Percentiles rank a stretch among this genome's conserved stretches.
Evolutionary conservation across 2,113 vertebrate species (phyloP).

Genomic region (Psilopsiagon aymara): DNA sequence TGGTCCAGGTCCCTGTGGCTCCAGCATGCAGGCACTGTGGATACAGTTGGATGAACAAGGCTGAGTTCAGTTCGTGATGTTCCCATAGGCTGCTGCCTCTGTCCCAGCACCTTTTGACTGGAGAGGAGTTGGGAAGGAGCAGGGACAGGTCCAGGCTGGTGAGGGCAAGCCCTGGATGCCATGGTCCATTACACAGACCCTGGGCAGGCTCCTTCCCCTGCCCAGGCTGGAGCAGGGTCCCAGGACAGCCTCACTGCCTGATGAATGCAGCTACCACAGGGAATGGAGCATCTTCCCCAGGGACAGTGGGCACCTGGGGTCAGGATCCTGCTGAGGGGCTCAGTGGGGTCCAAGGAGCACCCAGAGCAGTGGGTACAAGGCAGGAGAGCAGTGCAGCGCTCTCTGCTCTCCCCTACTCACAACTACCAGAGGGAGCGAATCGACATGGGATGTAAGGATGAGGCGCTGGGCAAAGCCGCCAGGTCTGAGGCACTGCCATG

Average conservation of each 20-base stretch:
- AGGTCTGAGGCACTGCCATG: neutral
- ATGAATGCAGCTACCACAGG: neutral
- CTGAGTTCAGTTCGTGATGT: neutral
- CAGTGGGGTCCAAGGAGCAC: fast-evolving
- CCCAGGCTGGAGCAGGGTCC: neutral
- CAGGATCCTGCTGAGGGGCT: neutral
- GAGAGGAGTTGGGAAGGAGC: neutral
- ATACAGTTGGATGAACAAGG: neutral
- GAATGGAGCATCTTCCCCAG: neutral
- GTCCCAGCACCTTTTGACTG: neutral
- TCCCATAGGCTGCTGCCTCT: neutral
- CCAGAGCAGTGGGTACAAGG: neutral
- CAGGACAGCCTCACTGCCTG: neutral
- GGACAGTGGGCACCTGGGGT: neutral
- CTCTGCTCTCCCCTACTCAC: neutral
- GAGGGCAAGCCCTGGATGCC: neutral
- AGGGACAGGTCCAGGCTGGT: neutral
- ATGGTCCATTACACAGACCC: neutral
- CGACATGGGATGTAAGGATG: fast-evolving
- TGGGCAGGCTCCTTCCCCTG: neutral
- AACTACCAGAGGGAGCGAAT: neutral
- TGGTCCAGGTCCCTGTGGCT: neutral
- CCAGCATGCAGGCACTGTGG: fast-evolving
- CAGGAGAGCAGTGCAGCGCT: neutral
- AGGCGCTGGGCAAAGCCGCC: neutral